phyloP scores from a whole-genome alignment of 1,140 invertebrate genomes.

The Calliphora vicina region DNA sequence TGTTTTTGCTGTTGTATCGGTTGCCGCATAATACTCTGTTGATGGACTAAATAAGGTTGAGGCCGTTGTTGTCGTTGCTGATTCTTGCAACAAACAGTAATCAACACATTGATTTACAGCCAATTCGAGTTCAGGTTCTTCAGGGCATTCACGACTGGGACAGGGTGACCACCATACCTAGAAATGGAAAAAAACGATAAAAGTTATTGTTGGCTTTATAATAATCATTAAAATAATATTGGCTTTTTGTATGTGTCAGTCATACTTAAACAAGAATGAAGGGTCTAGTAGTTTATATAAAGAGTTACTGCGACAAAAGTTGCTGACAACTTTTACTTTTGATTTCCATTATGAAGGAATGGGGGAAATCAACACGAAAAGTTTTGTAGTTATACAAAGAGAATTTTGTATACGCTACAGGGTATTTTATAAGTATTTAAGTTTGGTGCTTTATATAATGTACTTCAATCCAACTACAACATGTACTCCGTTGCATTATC shows the following conservation, averaged over 20 bases:
- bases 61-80: conserved; percentile 49
- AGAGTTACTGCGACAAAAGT: neutral
- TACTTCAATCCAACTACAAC: too few species aligned
- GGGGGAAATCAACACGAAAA: too few species aligned
- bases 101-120: conserved; percentile 74
- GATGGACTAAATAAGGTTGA: conserved; percentile 51
- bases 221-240: neutral
- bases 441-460: too few species aligned
- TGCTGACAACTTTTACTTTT: neutral
- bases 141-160: conserved; percentile 76
- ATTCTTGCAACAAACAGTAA: conserved; percentile 70
- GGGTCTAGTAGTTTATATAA: neutral
- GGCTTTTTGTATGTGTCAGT: neutral
- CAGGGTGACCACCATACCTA: conserved; percentile 82
- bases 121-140: conserved; percentile 75
- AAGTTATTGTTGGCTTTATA: neutral
- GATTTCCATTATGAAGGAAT: neutral
- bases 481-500: too few species aligned
- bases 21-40: conserved; percentile 47
- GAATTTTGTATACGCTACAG: too few species aligned
- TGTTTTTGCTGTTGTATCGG: conserved; percentile 40
- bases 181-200: conserved; percentile 31
- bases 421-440: too few species aligned
- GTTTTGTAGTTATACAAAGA: too few species aligned
- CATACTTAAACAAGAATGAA: neutral